A percentile compares a stretch with the other conserved stretches of the same genome.
These are phyloP conservation scores for Drosophila orosa DNA, from an alignment of 1,140 invertebrate species.

Conservation along the genomic window DNA sequence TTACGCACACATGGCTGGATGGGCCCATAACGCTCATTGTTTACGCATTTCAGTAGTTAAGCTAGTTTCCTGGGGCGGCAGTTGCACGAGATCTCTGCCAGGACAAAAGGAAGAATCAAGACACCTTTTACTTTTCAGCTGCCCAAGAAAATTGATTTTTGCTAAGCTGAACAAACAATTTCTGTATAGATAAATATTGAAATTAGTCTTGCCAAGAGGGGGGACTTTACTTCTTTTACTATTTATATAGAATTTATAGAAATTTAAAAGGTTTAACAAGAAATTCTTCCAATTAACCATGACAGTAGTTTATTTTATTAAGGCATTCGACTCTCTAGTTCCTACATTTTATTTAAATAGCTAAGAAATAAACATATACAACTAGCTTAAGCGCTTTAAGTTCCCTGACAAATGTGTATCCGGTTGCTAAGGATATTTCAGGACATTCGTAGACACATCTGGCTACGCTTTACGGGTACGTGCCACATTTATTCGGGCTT, in stretches of 20 bases:
- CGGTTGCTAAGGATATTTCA: background rate
- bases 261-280: background rate
- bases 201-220: background rate
- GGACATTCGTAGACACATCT: constrained; percentile 13
- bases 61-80: constrained; percentile 21
- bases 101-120: constrained; percentile 20
- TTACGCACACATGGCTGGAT: constrained; percentile 14
- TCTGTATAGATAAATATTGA: background rate
- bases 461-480: background rate
- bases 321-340: background rate
- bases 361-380: background rate
- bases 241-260: background rate
- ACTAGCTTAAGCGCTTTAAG: background rate
- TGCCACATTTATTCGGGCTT: constrained; percentile 6
- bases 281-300: background rate
- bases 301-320: too few species aligned
- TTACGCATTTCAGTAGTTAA: constrained; percentile 22
- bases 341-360: background rate
- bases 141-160: constrained; percentile 23
- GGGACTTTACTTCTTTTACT: background rate
- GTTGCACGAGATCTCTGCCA: constrained; percentile 8
- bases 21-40: constrained; percentile 32
- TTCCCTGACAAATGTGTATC: background rate
- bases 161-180: constrained; percentile 14
- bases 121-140: constrained; percentile 34